These are phyloP conservation scores for Diploptera punctata DNA, from an alignment of 2,888 invertebrate species.

Conservation along the genomic window DNA sequence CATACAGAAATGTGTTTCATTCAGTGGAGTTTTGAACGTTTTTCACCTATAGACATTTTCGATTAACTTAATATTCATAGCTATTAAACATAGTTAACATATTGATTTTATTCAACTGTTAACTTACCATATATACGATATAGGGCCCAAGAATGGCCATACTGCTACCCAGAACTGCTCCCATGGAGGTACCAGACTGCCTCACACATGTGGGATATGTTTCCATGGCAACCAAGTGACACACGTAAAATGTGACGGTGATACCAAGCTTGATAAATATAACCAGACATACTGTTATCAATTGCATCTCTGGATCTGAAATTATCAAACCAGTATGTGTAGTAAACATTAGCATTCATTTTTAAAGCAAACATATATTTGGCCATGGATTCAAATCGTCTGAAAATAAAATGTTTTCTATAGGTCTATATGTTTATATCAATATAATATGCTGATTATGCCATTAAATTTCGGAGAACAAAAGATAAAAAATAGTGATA, in stretches of 20 bases:
- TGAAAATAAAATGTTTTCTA: neutral
- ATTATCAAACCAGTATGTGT: neutral
- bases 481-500: too few species aligned
- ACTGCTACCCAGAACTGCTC: constrained; percentile 62
- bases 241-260: constrained; percentile 64
- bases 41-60: too few species aligned
- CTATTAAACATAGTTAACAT: too few species aligned
- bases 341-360: neutral
- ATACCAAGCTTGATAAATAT: constrained; percentile 61
- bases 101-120: too few species aligned
- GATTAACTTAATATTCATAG: too few species aligned
- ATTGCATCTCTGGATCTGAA: constrained; percentile 50
- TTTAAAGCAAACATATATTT: neutral
- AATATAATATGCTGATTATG: too few species aligned
- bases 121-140: constrained; percentile 63
- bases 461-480: too few species aligned
- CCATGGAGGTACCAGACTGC: constrained; percentile 68
- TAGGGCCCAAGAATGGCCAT: constrained; percentile 66
- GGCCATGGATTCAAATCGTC: neutral
- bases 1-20: too few species aligned
- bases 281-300: constrained; percentile 54
- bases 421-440: neutral
- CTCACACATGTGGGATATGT: constrained; percentile 71
- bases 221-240: constrained; percentile 68
- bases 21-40: too few species aligned